These are phyloP conservation scores for Melanotus villosus DNA, from an alignment of 2,888 invertebrate species.

Conservation along the genomic window DNA sequence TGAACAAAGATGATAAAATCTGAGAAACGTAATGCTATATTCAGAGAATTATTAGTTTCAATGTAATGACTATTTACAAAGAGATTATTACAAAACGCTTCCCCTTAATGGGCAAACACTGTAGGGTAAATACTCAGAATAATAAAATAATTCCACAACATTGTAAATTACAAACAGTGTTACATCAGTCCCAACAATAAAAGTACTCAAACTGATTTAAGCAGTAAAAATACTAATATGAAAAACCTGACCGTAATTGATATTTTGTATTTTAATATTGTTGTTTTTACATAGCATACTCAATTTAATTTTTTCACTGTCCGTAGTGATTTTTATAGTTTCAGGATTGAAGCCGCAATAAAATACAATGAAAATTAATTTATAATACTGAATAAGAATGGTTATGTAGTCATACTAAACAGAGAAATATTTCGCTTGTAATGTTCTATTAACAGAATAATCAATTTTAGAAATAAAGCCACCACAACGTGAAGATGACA, in stretches of 20 bases:
- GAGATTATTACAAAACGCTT: constrained; percentile 38
- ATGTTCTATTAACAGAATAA: constrained; percentile 40
- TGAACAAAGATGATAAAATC: constrained; percentile 38
- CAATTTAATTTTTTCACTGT: no score
- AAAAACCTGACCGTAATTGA: no score
- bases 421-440: constrained; percentile 23
- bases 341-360: no score
- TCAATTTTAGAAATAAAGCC: constrained; percentile 45
- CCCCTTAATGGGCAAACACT: constrained; percentile 34
- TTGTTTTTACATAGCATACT: no score
- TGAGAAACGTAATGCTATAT: constrained; percentile 32
- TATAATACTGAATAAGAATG: neutral
- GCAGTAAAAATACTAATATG: no score
- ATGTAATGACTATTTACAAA: constrained; percentile 43
- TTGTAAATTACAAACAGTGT: neutral
- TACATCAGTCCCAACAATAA: no score
- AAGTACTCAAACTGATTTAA: no score
- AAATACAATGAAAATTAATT: no score
- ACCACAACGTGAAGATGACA: constrained; percentile 46
- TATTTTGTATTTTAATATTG: no score
- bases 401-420: neutral
- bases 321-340: no score
- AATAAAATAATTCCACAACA: neutral
- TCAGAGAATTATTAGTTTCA: constrained; percentile 30
- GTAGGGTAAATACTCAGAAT: constrained; percentile 9